phyloP scores from a whole-genome alignment of 1,140 invertebrate species.

The Rhopalosiphum maidis region DNA sequence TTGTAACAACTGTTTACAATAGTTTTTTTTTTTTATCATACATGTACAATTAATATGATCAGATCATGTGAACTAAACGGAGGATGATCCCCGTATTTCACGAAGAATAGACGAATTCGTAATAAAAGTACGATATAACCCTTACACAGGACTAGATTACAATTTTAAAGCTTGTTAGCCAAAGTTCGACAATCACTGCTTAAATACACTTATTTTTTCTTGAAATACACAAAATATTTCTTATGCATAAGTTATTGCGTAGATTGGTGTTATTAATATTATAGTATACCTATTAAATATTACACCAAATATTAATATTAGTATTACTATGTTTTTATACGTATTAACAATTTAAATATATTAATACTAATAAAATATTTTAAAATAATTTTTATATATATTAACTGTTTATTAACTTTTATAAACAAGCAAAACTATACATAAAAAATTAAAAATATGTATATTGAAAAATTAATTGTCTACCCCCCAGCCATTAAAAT shows the following conservation, averaged over 20 bases:
- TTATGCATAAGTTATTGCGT: neutral
- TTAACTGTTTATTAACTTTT: too few species aligned
- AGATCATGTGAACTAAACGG: neutral
- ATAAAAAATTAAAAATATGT: too few species aligned
- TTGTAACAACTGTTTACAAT: neutral
- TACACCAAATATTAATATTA: too few species aligned
- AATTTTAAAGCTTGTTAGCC: neutral
- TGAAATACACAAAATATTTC: neutral
- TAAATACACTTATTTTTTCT: neutral
- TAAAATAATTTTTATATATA: too few species aligned
- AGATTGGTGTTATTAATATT: neutral
- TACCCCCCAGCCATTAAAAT: too few species aligned
- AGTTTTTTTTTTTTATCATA: neutral
- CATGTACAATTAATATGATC: neutral
- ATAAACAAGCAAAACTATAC: too few species aligned
- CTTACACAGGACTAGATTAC: too few species aligned
- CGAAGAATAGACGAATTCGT: neutral
- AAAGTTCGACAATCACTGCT: neutral
- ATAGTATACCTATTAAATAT: too few species aligned
- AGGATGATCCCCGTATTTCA: neutral
- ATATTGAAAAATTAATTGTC: too few species aligned
- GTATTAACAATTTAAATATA: too few species aligned
- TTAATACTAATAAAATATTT: too few species aligned
- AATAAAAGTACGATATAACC: neutral
- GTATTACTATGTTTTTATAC: too few species aligned